Conservation (phyloP, 2,888 invertebrate genomes). For the Eilema caniola region DNA sequence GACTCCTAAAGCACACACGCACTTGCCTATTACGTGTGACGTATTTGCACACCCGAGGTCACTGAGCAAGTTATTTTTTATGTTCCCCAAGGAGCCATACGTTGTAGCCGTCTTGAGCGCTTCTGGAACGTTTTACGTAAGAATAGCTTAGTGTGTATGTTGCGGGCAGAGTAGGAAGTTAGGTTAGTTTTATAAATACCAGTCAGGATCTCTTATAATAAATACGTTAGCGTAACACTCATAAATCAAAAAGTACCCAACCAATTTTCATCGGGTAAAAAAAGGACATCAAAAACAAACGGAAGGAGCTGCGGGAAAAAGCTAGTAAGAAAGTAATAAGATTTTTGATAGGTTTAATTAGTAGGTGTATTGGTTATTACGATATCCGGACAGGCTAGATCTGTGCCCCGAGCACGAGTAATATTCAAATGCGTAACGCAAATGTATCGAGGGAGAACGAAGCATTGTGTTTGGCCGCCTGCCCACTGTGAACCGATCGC, state of each 20-base stretch:
- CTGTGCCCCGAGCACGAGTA: no score
- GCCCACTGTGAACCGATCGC: no score
- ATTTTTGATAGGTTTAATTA: background rate
- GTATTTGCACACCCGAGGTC: constrained; percentile 3
- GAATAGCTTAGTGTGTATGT: background rate
- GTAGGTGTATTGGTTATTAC: background rate
- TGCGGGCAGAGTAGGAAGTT: background rate
- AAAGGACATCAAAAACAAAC: no score
- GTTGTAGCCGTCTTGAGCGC: constrained; percentile 5
- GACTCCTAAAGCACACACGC: constrained; percentile 7
- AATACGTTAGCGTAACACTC: no score
- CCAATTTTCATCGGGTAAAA: no score
- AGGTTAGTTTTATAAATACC: background rate
- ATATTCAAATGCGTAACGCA: no score
- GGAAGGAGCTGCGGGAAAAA: no score
- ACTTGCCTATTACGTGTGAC: constrained; percentile 6
- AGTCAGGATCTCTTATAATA: background rate
- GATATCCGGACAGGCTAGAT: no score
- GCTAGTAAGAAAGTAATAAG: background rate
- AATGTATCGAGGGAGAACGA: no score
- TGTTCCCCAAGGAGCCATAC: constrained; percentile 14
- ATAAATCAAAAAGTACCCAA: no score
- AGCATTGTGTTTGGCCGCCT: no score
- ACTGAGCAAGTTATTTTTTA: constrained; percentile 14
- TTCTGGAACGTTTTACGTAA: constrained; percentile 3